A percentile compares a stretch with the other conserved stretches of the same genome.
Conservation (phyloP, 2,113 vertebrate species). For the Hepsetus odoe region DNA sequence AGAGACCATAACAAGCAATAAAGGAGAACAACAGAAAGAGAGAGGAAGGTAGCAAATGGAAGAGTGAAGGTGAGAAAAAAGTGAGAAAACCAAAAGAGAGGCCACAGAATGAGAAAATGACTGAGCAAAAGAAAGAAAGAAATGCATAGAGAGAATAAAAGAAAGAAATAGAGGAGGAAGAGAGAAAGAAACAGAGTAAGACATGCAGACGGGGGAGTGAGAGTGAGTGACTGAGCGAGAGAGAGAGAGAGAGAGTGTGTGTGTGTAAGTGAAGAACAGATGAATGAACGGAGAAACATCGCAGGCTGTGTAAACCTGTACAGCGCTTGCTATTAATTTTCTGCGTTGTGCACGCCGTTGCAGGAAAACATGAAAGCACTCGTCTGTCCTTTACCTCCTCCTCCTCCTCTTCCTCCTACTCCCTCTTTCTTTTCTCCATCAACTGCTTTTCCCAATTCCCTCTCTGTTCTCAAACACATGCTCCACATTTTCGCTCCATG, state of each 20-base stretch:
- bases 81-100: too few relatives aligned
- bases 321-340: conserved; percentile 54
- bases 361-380: conserved; percentile 47
- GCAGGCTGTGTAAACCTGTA: conserved; percentile 13
- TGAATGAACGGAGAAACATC: not conserved
- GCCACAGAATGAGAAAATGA: not conserved
- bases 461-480: conserved; percentile 15
- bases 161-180: conserved; percentile 29
- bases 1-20: too few relatives aligned
- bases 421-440: conserved; percentile 15
- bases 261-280: conserved; percentile 21
- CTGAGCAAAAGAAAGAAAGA: too few relatives aligned
- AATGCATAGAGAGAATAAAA: not conserved
- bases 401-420: not conserved
- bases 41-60: too few relatives aligned
- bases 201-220: conserved; percentile 32
- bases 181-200: conserved; percentile 27
- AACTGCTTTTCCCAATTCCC: conserved; percentile 12
- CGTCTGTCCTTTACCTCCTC: conserved; percentile 22
- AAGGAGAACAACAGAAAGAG: not conserved
- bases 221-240: not conserved
- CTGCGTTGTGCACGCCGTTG: conserved; percentile 38
- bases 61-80: too few relatives aligned
- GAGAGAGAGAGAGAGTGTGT: not conserved
- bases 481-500: not conserved